Evolutionary conservation across 2,888 invertebrate species (phyloP).

Genomic region (Mesorhabditis spiculigera): DNA sequence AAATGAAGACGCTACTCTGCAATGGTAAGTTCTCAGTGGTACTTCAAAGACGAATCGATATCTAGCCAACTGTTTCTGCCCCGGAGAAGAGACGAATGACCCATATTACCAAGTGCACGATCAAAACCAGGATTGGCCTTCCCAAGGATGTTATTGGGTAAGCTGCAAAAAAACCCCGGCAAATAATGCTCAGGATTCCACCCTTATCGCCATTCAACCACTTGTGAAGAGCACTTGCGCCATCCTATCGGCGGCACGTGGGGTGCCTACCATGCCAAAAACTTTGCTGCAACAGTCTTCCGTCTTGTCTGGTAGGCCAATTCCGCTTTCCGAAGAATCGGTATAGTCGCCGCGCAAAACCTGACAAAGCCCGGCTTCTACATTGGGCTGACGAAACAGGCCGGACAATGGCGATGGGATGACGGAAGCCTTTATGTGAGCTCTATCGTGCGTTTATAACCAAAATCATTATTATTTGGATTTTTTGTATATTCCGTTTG

Average conservation of each 20-base stretch:
- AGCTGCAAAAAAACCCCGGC: neutral
- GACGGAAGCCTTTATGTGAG: neutral
- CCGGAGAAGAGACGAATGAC: neutral
- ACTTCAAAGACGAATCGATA: neutral
- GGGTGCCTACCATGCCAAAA: neutral
- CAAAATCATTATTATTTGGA: neutral
- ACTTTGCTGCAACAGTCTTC: neutral
- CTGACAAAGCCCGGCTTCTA: slow-evolving; percentile 2
- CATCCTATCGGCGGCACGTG: neutral
- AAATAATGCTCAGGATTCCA: neutral
- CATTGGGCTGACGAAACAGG: neutral
- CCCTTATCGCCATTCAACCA: neutral
- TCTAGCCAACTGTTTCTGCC: neutral
- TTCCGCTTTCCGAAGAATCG: neutral
- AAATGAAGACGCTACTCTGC: neutral
- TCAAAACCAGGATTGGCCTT: neutral
- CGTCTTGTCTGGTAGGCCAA: neutral
- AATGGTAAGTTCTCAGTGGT: neutral
- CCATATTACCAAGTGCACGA: neutral
- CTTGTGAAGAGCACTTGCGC: neutral
- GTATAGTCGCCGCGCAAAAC: neutral
- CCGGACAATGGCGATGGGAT: neutral
- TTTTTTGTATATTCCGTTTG: neutral
- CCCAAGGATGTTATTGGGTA: neutral
- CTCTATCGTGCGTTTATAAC: neutral